Base-by-base conservation (phyloP, 2,888 invertebrate genomes). In the Caenorhabditis panamensis region DNA sequence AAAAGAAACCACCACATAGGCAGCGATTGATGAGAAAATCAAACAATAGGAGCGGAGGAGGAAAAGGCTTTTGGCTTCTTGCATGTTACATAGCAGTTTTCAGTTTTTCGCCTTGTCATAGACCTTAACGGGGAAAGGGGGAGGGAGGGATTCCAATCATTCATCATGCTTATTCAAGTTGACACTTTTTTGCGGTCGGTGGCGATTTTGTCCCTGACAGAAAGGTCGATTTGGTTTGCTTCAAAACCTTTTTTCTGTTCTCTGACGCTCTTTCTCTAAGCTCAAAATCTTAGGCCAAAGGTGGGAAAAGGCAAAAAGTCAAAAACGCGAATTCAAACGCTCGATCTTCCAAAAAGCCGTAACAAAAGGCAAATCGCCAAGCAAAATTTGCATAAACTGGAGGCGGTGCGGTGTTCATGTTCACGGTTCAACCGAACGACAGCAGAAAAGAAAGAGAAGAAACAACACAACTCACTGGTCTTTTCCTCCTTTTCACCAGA, bases 11-110 rank as follows among this genome's bases (percentile, higher is more conserved):
- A 56, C 20, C 24, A 47, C 64, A 31, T 3, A 31, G 54, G 36
- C 62, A 49, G 31, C 63, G 47, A 59, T 62, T 75, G 75, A 75
- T 75, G 75, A 75, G 75, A 75, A 75, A 75, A 75, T 67, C 66
- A 75, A 75, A 75, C 75, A 75, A 75, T 66, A 75, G 75, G 41
- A 13, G 41, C 9, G 31, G 31, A 31, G 41, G 41, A 13, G 41
- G n/a, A n/a, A n/a, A n/a, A n/a, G n/a, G n/a, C 64, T 58, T 66
- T 36, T 72, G 63, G 18, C 28, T 64, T 51, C 31, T 64, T 73
- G 31, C 56, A 58, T 73, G 73, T 73, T 75, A 75, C 75, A 75
- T 73, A 47, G 73, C 73, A 66, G 63, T 69, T 69, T 59, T 58
- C 47, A 51, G 56, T 61, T 71, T 53, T 41, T 58, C n/a, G 56